Conservation (phyloP, 1,140 invertebrate species). For the Eriocheir sinensis region DNA sequence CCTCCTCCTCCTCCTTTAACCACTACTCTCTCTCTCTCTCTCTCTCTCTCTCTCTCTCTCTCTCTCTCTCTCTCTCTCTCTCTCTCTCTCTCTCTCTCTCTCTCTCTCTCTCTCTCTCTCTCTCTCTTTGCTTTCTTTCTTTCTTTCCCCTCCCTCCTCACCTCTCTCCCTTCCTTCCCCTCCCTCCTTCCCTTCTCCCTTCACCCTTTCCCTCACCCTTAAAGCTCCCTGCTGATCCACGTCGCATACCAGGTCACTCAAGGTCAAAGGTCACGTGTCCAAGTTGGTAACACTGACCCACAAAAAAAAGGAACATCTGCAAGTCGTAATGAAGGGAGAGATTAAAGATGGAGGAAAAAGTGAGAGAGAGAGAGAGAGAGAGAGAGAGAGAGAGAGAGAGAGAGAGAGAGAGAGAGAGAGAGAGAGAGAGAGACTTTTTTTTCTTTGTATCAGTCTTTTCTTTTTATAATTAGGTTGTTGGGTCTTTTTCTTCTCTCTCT, state of each 20-base stretch:
- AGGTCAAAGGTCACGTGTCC: background rate
- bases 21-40: no score
- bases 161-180: background rate
- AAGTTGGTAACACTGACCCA: no score
- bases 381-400: background rate
- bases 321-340: background rate
- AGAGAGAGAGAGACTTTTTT: no score
- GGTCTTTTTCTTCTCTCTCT: background rate
- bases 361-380: background rate
- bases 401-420: constrained; percentile 14
- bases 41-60: no score
- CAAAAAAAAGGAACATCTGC: background rate
- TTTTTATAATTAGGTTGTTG: background rate
- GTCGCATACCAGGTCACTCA: background rate
- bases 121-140: background rate
- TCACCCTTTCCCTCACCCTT: background rate
- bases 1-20: no score
- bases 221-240: background rate
- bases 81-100: background rate
- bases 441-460: background rate
- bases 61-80: background rate
- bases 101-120: background rate
- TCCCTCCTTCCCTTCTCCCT: background rate
- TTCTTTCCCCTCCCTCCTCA: background rate
- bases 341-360: background rate